Conservation (phyloP, 2,113 vertebrate species). For the Melanocharis versteri region DNA sequence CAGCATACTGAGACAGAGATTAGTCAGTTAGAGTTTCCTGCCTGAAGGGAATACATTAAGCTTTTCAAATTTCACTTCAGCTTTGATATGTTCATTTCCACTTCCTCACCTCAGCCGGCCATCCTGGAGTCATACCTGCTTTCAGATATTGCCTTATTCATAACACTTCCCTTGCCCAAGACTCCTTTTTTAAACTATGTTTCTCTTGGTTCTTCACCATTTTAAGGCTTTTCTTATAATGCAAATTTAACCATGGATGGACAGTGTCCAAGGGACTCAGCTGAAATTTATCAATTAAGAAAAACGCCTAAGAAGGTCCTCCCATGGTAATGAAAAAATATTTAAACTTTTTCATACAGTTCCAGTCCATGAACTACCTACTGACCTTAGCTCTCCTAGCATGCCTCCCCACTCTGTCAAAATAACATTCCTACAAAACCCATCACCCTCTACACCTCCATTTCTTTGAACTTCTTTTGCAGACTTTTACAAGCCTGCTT, state of each 20-base stretch:
- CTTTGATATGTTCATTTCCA: neutral
- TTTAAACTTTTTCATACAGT: neutral
- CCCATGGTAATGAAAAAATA: neutral
- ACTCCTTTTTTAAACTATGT: neutral
- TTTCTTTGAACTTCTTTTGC: neutral
- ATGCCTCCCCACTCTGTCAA: neutral
- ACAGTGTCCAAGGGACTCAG: neutral
- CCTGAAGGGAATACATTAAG: neutral
- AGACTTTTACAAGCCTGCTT: neutral
- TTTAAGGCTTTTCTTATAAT: neutral
- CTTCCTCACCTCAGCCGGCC: neutral
- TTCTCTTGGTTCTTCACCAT: neutral
- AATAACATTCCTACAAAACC: neutral
- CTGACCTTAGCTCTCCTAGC: neutral
- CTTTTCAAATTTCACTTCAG: neutral
- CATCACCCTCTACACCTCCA: neutral
- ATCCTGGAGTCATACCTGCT: neutral
- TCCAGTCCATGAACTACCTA: neutral
- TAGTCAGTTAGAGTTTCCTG: neutral
- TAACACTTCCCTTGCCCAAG: neutral
- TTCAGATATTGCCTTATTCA: neutral
- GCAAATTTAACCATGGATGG: neutral
- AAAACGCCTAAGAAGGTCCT: neutral
- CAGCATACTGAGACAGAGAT: fast-evolving
- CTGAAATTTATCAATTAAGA: neutral